Percentiles rank a stretch among this genome's conserved stretches.
Evolutionary conservation across 2,797 vertebrate genomes (phyloP).

Genomic region (Megaceryle alcyon): DNA sequence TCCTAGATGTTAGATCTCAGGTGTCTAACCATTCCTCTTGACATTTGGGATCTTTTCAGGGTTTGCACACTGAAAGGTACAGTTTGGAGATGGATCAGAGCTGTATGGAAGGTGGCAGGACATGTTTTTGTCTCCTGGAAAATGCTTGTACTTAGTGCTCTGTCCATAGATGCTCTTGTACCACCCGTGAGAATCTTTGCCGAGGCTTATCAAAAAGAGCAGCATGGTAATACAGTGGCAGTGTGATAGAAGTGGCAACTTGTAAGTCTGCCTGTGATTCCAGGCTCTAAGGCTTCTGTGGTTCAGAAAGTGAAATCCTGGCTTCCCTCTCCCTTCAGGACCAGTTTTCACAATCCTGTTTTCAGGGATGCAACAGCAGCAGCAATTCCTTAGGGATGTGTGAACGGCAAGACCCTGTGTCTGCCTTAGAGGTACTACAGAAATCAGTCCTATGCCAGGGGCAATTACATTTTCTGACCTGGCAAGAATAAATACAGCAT

Average conservation of each 20-base stretch:
- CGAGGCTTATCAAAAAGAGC: neutral
- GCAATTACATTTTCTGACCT: neutral
- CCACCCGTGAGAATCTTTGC: neutral
- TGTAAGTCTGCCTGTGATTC: neutral
- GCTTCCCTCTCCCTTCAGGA: neutral
- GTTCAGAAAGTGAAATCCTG: neutral
- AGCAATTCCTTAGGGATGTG: neutral
- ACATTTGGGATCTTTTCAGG: neutral
- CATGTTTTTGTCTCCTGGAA: neutral
- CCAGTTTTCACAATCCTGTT: neutral
- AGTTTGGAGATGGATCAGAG: neutral
- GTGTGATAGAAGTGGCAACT: neutral
- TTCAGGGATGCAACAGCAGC: neutral
- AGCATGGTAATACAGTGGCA: neutral
- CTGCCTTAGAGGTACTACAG: neutral
- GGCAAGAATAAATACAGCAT: neutral
- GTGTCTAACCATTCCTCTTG: neutral
- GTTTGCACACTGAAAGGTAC: neutral
- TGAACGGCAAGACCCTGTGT: fast-evolving
- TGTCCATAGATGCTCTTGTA: neutral
- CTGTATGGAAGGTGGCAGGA: neutral
- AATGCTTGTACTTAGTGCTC: neutral
- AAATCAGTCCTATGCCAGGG: neutral
- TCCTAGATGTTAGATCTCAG: neutral
- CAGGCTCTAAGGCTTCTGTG: neutral